These are phyloP conservation scores for Chironomus riparius DNA, from an alignment of 2,888 invertebrate species.

Conservation along the genomic window DNA sequence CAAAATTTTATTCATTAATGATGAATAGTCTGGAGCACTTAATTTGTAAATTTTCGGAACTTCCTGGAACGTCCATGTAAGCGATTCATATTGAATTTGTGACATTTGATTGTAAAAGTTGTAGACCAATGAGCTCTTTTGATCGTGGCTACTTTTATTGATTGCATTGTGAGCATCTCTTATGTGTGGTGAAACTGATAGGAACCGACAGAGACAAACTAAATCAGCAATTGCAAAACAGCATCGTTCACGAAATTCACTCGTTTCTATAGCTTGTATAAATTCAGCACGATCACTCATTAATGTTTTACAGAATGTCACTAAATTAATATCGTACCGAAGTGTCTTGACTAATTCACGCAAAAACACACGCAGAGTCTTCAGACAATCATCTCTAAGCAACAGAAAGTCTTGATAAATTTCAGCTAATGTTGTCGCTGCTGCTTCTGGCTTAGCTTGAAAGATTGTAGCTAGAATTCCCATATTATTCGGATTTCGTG, in stretches of 20 bases:
- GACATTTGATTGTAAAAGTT: conserved; percentile 44
- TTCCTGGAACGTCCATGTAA: conserved; percentile 79
- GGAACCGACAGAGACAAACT: conserved; percentile 72
- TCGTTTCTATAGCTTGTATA: conserved; percentile 50
- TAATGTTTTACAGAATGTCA: conserved; percentile 68
- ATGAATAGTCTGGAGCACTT: conserved; percentile 60
- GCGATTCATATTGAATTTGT: conserved; percentile 73
- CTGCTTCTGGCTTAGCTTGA: conserved; percentile 69
- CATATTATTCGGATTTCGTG: conserved; percentile 92
- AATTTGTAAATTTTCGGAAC: conserved; percentile 68
- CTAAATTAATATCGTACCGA: conserved; percentile 69
- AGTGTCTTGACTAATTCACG: conserved; percentile 83
- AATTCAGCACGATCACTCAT: conserved; percentile 54
- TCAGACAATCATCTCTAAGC: conserved; percentile 81
- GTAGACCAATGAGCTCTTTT: conserved; percentile 36
- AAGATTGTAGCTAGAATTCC: conserved; percentile 82
- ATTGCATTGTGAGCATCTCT: conserved; percentile 54
- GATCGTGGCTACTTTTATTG: conserved; percentile 46
- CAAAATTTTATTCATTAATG: conserved; percentile 69
- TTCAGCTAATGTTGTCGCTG: conserved; percentile 75
- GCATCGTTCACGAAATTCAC: conserved; percentile 71
- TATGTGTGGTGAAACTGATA: conserved; percentile 63
- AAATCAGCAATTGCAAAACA: conserved; percentile 78
- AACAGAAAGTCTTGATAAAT: conserved; percentile 77
- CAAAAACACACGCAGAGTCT: conserved; percentile 74